phyloP scores from a whole-genome alignment of 2,888 invertebrate species.

The Mesorhabditis belari region DNA sequence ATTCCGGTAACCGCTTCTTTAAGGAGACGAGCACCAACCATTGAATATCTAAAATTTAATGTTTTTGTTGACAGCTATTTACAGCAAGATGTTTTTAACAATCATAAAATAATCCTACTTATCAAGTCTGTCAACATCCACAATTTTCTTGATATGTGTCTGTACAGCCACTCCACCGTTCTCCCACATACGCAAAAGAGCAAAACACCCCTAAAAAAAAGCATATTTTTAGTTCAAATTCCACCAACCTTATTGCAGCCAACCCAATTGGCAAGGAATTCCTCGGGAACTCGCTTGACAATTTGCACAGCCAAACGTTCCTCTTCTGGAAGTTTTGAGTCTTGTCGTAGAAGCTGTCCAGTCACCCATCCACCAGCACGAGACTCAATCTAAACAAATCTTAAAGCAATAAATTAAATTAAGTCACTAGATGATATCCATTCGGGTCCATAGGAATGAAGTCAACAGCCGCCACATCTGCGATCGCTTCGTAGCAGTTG shows the following conservation, averaged over 20 bases:
- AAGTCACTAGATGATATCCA: constrained; percentile 18
- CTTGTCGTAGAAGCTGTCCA: constrained; percentile 15
- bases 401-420: background rate
- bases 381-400: constrained; percentile 23
- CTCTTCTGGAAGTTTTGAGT: constrained; percentile 20
- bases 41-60: background rate
- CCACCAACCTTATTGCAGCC: constrained; percentile 34
- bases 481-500: constrained; percentile 39
- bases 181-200: constrained; percentile 37
- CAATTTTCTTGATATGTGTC: constrained; percentile 17
- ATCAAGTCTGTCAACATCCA: constrained; percentile 21
- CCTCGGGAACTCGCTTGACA: constrained; percentile 21
- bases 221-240: background rate
- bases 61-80: no score
- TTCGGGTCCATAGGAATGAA: constrained; percentile 41
- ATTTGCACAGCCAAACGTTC: constrained; percentile 33
- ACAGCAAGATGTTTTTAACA: background rate
- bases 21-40: background rate
- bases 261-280: constrained; percentile 36
- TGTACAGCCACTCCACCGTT: constrained; percentile 24
- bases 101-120: constrained; percentile 6
- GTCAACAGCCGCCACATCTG: constrained; percentile 37
- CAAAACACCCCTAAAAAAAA: constrained; percentile 38
- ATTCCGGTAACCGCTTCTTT: background rate
- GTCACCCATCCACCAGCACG: constrained; percentile 18